phyloP scores from a whole-genome alignment of 2,113 vertebrate genomes.

The Proterorhinus semilunaris region DNA sequence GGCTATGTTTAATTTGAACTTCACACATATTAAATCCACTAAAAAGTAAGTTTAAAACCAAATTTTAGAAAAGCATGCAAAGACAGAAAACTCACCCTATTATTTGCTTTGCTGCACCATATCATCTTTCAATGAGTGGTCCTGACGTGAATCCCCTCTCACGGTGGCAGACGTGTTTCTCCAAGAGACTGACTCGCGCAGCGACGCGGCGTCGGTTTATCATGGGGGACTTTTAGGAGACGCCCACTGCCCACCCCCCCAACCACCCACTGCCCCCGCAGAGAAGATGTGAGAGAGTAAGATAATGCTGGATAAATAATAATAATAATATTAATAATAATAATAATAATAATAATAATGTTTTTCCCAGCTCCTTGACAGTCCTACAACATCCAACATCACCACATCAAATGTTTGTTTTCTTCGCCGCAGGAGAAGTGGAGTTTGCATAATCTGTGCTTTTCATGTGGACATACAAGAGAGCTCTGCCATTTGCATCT shows the following conservation, averaged over 20 bases:
- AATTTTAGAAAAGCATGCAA: neutral
- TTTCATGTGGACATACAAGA: neutral
- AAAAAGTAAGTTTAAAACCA: neutral
- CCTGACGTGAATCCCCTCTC: neutral
- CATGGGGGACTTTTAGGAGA: neutral
- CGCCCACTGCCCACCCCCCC: no score
- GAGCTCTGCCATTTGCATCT: neutral
- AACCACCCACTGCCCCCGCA: no score
- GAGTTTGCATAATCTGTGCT: neutral
- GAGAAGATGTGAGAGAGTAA: no score
- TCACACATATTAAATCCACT: neutral
- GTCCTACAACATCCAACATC: neutral
- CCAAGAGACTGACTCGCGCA: neutral
- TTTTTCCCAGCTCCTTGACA: no score
- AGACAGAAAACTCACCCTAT: constrained; percentile 8
- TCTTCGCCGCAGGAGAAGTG: neutral
- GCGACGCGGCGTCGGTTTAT: neutral
- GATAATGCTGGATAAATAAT: no score
- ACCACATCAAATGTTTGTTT: neutral
- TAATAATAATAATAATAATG: no score
- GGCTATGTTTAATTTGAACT: neutral
- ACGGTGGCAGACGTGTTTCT: neutral
- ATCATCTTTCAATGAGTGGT: neutral
- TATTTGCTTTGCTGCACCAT: neutral
- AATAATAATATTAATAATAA: no score